Evolutionary conservation across 1,140 invertebrate species (phyloP).

Genomic region (Eciton burchellii): DNA sequence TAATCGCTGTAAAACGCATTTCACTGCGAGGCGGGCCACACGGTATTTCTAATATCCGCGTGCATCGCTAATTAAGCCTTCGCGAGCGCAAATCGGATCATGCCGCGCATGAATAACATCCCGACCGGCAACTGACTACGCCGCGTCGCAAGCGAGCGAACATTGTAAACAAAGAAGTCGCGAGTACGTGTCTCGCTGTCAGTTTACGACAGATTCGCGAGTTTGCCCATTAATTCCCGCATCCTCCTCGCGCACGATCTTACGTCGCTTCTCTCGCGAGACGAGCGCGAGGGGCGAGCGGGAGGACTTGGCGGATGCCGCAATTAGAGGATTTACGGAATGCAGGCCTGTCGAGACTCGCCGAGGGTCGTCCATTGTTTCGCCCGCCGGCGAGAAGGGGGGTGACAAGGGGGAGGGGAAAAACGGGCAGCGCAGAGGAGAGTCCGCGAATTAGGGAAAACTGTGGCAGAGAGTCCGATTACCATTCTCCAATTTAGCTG

Average conservation of each 20-base stretch:
- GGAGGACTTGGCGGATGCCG: no score
- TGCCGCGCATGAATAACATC: conserved; percentile 40
- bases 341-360: conserved; percentile 44
- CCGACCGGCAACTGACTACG: conserved; percentile 11
- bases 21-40: conserved; percentile 1
- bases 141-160: conserved; percentile 3
- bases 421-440: conserved; percentile 49
- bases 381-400: background rate
- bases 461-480: conserved; percentile 67
- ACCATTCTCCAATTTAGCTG: conserved; percentile 77
- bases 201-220: background rate
- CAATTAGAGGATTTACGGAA: conserved; percentile 22
- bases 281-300: no score
- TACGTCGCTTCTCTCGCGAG: no score
- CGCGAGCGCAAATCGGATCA: conserved; percentile 49
- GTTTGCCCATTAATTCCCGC: background rate
- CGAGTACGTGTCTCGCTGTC: background rate
- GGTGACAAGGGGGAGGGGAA: conserved; percentile 47
- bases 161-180: conserved; percentile 35
- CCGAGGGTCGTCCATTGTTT: conserved; percentile 58
- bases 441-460: conserved; percentile 77
- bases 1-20: conserved; percentile 36
- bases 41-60: conserved; percentile 42
- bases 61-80: conserved; percentile 52
- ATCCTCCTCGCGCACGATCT: background rate